phyloP scores from a whole-genome alignment of 1,140 invertebrate genomes.

The Cydia strobilella region DNA sequence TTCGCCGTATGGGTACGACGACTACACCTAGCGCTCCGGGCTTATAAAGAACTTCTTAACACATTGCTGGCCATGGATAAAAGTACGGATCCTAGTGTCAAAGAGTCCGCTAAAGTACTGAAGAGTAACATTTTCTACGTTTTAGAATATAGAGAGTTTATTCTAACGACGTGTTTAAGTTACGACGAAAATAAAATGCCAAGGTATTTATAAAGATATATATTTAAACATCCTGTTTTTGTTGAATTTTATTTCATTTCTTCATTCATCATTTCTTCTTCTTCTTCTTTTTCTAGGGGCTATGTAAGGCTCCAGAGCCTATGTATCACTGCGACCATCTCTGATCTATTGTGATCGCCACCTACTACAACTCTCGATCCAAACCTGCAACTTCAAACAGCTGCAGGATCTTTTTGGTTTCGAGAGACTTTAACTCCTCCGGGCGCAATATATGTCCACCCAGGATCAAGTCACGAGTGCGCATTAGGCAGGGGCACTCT shows the following conservation, averaged over 20 bases:
- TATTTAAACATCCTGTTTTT: constrained; percentile 4
- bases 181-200: constrained; percentile 94
- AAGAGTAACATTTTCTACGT: constrained; percentile 97
- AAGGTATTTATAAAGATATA: constrained; percentile 77
- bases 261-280: no score
- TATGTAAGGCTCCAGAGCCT: no score
- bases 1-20: constrained; percentile 89
- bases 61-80: constrained; percentile 92
- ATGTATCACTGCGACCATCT: no score
- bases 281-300: no score
- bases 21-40: constrained; percentile 87
- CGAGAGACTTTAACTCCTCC: no score
- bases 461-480: no score
- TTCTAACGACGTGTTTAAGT: constrained; percentile 88
- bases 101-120: constrained; percentile 89
- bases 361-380: no score
- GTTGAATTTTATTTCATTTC: neutral
- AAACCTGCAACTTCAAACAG: no score
- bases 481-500: no score
- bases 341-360: no score
- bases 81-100: constrained; percentile 84
- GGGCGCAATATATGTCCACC: no score
- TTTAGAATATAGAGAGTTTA: constrained; percentile 95
- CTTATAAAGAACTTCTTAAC: constrained; percentile 86
- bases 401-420: no score